Conservation (phyloP, 2,113 vertebrate genomes). For the Arvicanthis niloticus region DNA sequence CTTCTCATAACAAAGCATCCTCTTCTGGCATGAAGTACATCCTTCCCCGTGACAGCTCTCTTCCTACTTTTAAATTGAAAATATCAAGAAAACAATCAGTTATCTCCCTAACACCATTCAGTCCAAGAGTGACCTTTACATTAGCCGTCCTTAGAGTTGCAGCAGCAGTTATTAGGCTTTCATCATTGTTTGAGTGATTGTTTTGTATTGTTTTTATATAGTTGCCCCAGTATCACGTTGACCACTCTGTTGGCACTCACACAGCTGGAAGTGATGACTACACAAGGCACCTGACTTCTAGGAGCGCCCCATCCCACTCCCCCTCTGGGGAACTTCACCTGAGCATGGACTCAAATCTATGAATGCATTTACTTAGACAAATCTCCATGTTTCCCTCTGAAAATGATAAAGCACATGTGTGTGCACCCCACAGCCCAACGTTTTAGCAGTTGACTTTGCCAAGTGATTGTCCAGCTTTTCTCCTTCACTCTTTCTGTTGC, state of each 20-base stretch:
- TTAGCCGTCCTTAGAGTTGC: neutral
- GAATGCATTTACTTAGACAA: neutral
- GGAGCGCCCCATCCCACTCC: neutral
- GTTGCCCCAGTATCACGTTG: neutral
- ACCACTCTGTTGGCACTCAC: neutral
- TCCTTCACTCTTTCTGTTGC: neutral
- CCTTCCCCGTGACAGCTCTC: neutral
- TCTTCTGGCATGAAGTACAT: constrained; percentile 32
- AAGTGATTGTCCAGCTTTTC: neutral
- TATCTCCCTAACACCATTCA: constrained; percentile 9
- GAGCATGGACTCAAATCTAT: neutral
- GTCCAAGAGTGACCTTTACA: neutral
- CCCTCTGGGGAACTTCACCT: neutral
- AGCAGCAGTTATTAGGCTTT: neutral
- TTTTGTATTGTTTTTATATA: neutral
- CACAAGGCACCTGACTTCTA: neutral
- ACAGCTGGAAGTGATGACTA: neutral
- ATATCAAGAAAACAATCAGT: neutral
- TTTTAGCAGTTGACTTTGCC: neutral
- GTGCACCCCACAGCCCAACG: neutral
- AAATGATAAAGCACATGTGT: neutral
- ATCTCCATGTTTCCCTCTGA: neutral
- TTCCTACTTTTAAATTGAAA: neutral
- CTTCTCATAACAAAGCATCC: neutral
- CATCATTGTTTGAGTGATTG: too few species aligned